These are phyloP conservation scores for Eriocheir sinensis DNA, from an alignment of 1,140 invertebrate genomes.

Conservation along the genomic window DNA sequence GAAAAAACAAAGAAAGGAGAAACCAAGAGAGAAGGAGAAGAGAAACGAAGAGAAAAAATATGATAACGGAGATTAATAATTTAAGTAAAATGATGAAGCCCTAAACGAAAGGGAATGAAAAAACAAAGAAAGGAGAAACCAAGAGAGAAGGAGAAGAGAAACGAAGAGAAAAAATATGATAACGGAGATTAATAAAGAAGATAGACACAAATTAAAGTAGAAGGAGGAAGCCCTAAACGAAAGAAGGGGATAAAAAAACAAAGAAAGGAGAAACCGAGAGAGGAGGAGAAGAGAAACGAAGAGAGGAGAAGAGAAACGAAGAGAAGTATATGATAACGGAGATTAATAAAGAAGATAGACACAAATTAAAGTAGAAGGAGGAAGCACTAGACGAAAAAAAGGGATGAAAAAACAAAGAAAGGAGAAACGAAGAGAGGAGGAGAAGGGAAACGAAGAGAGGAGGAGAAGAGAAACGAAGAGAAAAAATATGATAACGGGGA, in stretches of 20 bases:
- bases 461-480: background rate
- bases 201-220: too few species aligned
- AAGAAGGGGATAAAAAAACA: background rate
- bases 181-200: too few species aligned
- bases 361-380: too few species aligned
- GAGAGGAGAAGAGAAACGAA: too few species aligned
- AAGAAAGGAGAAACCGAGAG: background rate
- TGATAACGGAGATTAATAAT: too few species aligned
- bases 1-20: conserved; percentile 4
- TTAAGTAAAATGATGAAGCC: too few species aligned
- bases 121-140: background rate
- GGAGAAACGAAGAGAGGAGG: conserved; percentile 34
- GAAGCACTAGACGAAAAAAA: background rate
- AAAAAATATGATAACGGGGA: background rate
- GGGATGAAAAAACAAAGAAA: conserved; percentile 34
- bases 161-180: background rate
- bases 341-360: too few species aligned
- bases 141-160: background rate
- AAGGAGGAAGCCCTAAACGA: background rate
- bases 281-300: background rate
- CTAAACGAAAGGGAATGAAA: background rate
- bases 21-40: too few species aligned
- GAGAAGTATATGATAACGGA: too few species aligned
- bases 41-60: too few species aligned
- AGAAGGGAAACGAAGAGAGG: background rate